Evolutionary conservation across 2,113 vertebrate species (phyloP), one percentile per base, ranked within the genome.

Genomic region (Bufo bufo): DNA sequence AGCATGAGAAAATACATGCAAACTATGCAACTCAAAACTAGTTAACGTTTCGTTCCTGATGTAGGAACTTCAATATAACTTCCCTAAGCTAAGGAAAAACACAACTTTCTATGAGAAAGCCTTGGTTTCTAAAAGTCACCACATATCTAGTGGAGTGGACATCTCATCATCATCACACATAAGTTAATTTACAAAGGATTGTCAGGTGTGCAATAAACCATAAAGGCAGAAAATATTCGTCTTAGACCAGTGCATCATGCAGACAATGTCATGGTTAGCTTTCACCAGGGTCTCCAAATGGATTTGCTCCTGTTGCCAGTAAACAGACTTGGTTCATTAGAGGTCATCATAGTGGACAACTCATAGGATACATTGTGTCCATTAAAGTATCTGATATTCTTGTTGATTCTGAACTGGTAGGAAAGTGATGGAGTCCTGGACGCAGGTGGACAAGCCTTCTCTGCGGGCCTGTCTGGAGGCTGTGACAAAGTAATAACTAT

Each of bases 211-310:
- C 20, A 33, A 33, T 33, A 33, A 33, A 33, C 33, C 33, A 33
- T 33, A 33, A 33, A 33, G 33, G 33, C 33, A 12, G 3, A 20
- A 54, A 52, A 0, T 54, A n/a, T 23, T 50, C 77, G 17, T 47
- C 43, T 75, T 75, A 19, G 13, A 49, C 12, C 72, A 49, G 72
- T 47, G 0, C 69, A 11, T 54, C 54, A 47, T 49, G 45, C 11
- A 4, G 13, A 1, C 52, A 16, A 14, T 23, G n/a, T 43, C 77
- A 16, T 14, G 54, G 20, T 13, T 33, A 23, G 10, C 71, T 6
- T 84, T 83, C 54, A 92, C 92, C 93, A 94, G 4, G 93, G 92
- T 80, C 93, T 93, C 92, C 93, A 94, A 33, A 94, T 65, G 1
- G 71, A 7, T 12, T 84, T 89, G 50, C 59, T 71, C 7, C n/a